phyloP scores from a whole-genome alignment of 2,113 vertebrate genomes.

The Ondatra zibethicus region DNA sequence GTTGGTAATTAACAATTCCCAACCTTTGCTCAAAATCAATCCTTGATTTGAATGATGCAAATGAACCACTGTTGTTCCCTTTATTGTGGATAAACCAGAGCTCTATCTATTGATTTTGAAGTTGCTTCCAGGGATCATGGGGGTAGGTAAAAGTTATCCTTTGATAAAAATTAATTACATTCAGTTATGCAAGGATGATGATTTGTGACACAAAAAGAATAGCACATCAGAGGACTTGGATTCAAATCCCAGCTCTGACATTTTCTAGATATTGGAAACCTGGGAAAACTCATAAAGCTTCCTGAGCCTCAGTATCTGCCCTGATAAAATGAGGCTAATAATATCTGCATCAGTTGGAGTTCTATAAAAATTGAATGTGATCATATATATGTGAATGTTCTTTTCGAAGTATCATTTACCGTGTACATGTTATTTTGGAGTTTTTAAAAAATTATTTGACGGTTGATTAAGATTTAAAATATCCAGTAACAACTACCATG shows the following conservation, averaged over 20 bases:
- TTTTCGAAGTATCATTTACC: neutral
- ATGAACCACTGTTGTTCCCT: slow-evolving; percentile 44
- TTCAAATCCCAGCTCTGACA: slow-evolving; percentile 42
- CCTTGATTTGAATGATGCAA: slow-evolving; percentile 62
- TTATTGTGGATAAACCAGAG: slow-evolving; percentile 63
- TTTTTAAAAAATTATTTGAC: slow-evolving; percentile 30
- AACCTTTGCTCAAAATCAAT: slow-evolving; percentile 50
- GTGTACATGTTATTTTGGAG: neutral
- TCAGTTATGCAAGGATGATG: slow-evolving; percentile 29
- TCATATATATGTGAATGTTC: neutral
- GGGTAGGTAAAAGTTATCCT: slow-evolving; percentile 57
- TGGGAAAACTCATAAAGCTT: slow-evolving; percentile 16
- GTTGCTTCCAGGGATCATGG: slow-evolving; percentile 44
- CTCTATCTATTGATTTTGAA: slow-evolving; percentile 65
- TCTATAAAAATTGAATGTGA: slow-evolving; percentile 37
- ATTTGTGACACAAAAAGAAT: slow-evolving; percentile 32
- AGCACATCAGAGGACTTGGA: slow-evolving; percentile 6
- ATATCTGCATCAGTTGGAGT: neutral
- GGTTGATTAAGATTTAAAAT: slow-evolving; percentile 20
- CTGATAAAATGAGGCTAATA: slow-evolving; percentile 45
- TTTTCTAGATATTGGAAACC: slow-evolving; percentile 50
- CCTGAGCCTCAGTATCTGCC: neutral
- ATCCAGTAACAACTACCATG: neutral
- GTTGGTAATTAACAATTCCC: slow-evolving; percentile 48
- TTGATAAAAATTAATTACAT: slow-evolving; percentile 59